A percentile compares a stretch with the other conserved stretches of the same genome.
These are phyloP conservation scores for Coregonus suidteri DNA, from an alignment of 2,797 vertebrate species.

Conservation along the genomic window DNA sequence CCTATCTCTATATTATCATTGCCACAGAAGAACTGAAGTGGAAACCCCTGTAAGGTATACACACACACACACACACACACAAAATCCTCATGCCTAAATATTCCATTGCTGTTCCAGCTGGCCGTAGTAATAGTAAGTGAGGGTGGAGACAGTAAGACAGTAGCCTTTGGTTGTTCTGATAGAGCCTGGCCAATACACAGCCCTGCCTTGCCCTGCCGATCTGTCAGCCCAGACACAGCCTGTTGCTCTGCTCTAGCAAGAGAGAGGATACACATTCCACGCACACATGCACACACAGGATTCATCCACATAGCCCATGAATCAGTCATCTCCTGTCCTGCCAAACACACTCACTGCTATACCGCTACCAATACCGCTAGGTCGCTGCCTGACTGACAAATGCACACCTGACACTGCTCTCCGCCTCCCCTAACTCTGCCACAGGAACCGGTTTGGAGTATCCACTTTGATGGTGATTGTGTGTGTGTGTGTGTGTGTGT, in stretches of 20 bases:
- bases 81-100: constrained; percentile 16
- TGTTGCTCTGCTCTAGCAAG: neutral
- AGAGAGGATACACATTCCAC: neutral
- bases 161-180: constrained; percentile 48
- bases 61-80: constrained; percentile 8
- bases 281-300: too few species aligned
- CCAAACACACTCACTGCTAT: neutral
- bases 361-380: neutral
- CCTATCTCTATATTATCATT: neutral
- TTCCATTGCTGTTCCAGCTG: constrained; percentile 22
- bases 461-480: neutral
- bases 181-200: constrained; percentile 51
- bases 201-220: neutral
- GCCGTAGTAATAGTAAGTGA: constrained; percentile 40
- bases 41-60: neutral
- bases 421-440: neutral
- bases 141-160: constrained; percentile 41
- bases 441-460: neutral
- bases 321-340: constrained; percentile 1
- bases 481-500: too few species aligned
- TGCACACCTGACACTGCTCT: neutral
- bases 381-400: neutral
- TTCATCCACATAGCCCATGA: neutral
- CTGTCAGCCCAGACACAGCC: neutral
- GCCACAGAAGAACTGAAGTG: neutral